Conservation (phyloP, 2,888 invertebrate species). For the Trypoxylon attenuatum region DNA sequence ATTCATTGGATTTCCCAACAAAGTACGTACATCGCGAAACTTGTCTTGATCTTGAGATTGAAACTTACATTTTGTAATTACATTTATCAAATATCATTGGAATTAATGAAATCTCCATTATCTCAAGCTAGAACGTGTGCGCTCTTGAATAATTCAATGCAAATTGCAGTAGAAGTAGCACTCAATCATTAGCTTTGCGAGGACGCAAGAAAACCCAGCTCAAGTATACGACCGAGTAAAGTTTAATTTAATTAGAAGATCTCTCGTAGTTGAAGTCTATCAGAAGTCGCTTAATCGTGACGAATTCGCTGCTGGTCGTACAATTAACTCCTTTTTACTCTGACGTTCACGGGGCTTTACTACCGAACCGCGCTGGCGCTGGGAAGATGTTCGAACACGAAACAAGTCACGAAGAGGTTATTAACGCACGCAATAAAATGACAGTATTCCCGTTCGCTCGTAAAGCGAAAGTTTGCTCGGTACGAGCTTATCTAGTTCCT, state of each 20-base stretch:
- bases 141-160: no score
- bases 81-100: no score
- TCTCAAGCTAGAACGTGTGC: no score
- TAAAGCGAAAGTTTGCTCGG: slow-evolving; percentile 14
- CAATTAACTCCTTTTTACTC: neutral
- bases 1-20: no score
- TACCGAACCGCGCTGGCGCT: neutral
- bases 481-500: slow-evolving; percentile 5
- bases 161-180: no score
- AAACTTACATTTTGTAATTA: no score
- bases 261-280: neutral
- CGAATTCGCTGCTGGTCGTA: neutral
- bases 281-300: neutral
- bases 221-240: no score
- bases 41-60: no score
- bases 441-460: slow-evolving; percentile 1
- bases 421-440: slow-evolving; percentile 32
- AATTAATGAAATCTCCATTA: no score
- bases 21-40: no score
- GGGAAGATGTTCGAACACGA: slow-evolving; percentile 5
- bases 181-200: no score
- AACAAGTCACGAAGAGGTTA: slow-evolving; percentile 30
- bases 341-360: neutral
- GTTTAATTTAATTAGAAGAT: neutral
- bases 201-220: no score